Conservation (phyloP, 2,888 invertebrate species). For the Epicampocera succincta region DNA sequence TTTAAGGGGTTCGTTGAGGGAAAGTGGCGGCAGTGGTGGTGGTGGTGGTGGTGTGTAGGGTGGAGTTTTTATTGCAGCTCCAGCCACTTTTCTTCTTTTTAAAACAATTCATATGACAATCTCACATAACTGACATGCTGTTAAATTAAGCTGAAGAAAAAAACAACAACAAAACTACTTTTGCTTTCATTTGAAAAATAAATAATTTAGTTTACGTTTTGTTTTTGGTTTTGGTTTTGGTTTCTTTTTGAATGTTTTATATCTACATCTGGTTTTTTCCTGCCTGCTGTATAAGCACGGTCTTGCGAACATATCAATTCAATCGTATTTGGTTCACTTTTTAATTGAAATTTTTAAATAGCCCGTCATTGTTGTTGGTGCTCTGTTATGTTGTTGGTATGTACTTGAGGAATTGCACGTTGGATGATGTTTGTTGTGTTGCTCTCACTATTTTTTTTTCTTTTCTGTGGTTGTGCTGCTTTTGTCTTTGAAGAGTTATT, state of each 20-base stretch:
- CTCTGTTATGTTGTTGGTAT: constrained; percentile 12
- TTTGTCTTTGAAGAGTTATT: not conserved
- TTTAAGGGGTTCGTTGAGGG: not conserved
- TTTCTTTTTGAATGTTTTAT: constrained; percentile 30
- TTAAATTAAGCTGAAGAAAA: constrained; percentile 30
- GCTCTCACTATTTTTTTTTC: constrained; percentile 21
- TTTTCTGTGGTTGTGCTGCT: not conserved
- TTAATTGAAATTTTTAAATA: constrained; percentile 63
- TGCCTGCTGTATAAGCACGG: constrained; percentile 30
- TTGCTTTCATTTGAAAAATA: constrained; percentile 66
- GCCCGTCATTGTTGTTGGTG: constrained; percentile 24
- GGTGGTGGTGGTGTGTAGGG: constrained; percentile 44
- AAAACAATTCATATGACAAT: constrained; percentile 52
- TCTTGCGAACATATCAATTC: constrained; percentile 30
- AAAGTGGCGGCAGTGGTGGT: not conserved
- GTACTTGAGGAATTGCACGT: constrained; percentile 52
- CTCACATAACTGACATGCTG: constrained; percentile 60
- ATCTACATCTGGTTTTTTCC: constrained; percentile 56
- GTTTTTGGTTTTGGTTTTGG: not conserved
- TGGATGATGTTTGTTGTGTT: constrained; percentile 43
- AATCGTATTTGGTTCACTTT: constrained; percentile 66
- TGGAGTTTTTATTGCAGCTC: constrained; percentile 42
- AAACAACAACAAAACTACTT: constrained; percentile 49
- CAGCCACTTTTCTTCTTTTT: constrained; percentile 27
- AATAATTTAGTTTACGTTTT: constrained; percentile 58